These are phyloP conservation scores for Nansenia antarctica DNA, from an alignment of 2,113 vertebrate genomes.

Conservation along the genomic window DNA sequence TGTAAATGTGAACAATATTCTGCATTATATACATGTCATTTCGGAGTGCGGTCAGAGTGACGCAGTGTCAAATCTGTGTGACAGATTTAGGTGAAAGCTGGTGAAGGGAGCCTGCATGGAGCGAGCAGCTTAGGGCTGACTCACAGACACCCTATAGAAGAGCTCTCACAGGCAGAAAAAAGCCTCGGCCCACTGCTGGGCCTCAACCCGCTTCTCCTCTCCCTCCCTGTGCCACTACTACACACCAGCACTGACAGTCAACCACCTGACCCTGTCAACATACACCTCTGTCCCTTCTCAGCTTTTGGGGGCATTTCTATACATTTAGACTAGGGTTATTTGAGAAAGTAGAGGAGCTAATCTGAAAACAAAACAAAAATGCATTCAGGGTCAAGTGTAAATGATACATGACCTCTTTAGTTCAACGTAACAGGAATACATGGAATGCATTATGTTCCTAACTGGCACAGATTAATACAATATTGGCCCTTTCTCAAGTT, in stretches of 20 bases:
- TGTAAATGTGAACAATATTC: constrained; percentile 99
- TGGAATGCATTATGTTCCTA: too few species aligned
- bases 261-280: constrained; percentile 41
- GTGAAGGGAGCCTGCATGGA: constrained; percentile 85
- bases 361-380: constrained; percentile 14
- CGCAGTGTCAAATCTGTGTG: constrained; percentile 98
- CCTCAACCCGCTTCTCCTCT: not conserved
- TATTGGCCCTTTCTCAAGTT: not conserved
- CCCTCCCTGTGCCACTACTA: too few species aligned
- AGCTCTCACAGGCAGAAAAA: constrained; percentile 83
- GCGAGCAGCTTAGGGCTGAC: constrained; percentile 84
- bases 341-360: constrained; percentile 2
- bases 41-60: constrained; percentile 89
- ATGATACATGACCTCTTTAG: not conserved
- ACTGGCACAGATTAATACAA: not conserved
- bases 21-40: constrained; percentile 99
- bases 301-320: not conserved
- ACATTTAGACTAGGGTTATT: too few species aligned
- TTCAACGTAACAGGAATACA: not conserved
- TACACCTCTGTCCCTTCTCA: not conserved
- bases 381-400: not conserved
- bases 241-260: not conserved
- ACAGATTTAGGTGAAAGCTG: constrained; percentile 99
- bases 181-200: constrained; percentile 60
- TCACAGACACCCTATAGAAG: constrained; percentile 85